Percentiles rank a stretch among this genome's conserved stretches.
These are phyloP conservation scores for Alligator sinensis DNA, from an alignment of 2,113 vertebrate species.

Conservation along the genomic window DNA sequence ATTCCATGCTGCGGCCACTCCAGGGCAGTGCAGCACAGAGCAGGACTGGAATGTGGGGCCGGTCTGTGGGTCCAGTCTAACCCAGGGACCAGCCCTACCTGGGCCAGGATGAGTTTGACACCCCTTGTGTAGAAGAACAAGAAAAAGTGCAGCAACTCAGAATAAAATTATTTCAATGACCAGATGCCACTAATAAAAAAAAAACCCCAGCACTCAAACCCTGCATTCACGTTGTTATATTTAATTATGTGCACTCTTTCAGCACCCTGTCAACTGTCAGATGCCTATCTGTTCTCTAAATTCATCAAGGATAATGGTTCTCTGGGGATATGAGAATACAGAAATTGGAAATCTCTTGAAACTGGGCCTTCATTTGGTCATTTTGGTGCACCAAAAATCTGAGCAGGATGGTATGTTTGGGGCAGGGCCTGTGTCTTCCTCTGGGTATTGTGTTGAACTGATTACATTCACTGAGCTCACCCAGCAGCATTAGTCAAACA, in stretches of 20 bases:
- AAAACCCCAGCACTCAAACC: rapidly evolving
- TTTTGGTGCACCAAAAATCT: rapidly evolving
- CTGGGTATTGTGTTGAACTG: rapidly evolving
- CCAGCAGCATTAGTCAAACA: neutral
- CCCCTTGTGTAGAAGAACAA: no score
- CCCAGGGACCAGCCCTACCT: no score
- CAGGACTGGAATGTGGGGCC: no score
- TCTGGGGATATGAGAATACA: rapidly evolving
- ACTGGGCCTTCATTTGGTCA: no score
- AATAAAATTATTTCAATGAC: neutral
- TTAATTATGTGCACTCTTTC: neutral
- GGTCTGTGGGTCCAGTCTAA: no score
- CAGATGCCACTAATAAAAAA: neutral
- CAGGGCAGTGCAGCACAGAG: no score
- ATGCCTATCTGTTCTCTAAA: neutral
- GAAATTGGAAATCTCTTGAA: rapidly evolving
- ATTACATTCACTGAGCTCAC: neutral
- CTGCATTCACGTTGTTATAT: neutral
- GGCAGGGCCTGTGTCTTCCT: neutral
- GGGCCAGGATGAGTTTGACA: no score
- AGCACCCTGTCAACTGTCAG: neutral
- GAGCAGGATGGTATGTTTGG: rapidly evolving
- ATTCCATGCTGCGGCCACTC: no score
- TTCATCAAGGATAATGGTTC: rapidly evolving
- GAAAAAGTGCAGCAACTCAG: neutral